A percentile compares a stretch with the other conserved stretches of the same genome.
These are phyloP conservation scores for Meles meles DNA, from an alignment of 2,113 vertebrate genomes.

Conservation along the genomic window DNA sequence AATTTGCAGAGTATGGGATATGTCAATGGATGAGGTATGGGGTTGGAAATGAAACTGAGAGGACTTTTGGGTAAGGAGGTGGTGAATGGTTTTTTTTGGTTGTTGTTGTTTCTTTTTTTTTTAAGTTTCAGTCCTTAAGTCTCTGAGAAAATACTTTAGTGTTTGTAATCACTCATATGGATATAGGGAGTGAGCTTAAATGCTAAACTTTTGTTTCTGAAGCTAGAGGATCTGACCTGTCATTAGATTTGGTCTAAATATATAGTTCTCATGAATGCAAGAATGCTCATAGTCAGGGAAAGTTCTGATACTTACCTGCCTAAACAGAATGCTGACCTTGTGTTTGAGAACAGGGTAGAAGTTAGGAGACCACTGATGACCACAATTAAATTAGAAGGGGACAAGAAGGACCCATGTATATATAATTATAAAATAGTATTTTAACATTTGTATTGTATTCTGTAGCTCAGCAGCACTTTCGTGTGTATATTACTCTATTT, in stretches of 20 bases:
- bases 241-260: background rate
- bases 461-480: background rate
- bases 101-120: background rate
- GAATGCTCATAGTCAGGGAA: background rate
- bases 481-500: background rate
- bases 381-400: background rate
- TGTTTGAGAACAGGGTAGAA: background rate
- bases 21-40: slow-evolving; percentile 96
- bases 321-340: background rate
- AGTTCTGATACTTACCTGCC: background rate
- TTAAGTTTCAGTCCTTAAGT: background rate
- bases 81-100: background rate
- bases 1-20: slow-evolving; percentile 97
- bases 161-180: background rate
- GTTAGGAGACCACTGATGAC: background rate
- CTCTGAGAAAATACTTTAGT: background rate
- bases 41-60: background rate
- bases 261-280: background rate
- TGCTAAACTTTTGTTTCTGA: background rate
- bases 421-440: background rate
- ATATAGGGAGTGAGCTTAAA: background rate
- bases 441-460: background rate
- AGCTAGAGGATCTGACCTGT: background rate
- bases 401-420: background rate
- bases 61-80: background rate